Percentiles rank a stretch among this genome's conserved stretches.
These are phyloP conservation scores for Drosophila prostipennis DNA, from an alignment of 2,888 invertebrate species.

Conservation along the genomic window DNA sequence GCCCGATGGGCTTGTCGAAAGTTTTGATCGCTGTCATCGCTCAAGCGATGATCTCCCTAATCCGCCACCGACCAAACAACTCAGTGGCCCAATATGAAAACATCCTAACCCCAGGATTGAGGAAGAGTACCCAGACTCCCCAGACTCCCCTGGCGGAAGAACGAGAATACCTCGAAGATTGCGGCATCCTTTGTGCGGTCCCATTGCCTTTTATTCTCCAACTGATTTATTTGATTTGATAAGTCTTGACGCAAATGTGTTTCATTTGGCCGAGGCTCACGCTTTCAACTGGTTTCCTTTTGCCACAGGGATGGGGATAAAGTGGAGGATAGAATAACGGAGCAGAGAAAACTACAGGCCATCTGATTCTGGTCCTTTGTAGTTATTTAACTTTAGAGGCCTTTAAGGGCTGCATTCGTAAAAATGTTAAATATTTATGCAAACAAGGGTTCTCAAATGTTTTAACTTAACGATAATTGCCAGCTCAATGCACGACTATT, in stretches of 20 bases:
- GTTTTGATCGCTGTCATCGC: constrained; percentile 14
- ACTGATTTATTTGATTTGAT: constrained; percentile 73
- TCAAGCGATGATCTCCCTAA: constrained; percentile 15
- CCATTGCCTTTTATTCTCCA: constrained; percentile 15
- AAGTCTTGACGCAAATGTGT: constrained; percentile 70
- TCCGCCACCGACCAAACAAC: neutral
- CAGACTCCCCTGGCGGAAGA: too few relatives aligned
- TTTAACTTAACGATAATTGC: too few relatives aligned
- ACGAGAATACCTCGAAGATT: neutral
- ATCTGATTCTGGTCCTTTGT: too few relatives aligned
- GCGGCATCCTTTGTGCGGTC: neutral
- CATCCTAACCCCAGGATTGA: neutral
- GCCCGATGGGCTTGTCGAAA: constrained; percentile 8
- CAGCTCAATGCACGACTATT: too few relatives aligned
- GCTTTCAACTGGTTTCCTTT: too few relatives aligned
- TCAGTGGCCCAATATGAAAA: neutral
- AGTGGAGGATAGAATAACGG: too few relatives aligned
- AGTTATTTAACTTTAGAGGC: too few relatives aligned
- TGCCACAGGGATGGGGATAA: too few relatives aligned
- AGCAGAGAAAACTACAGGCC: too few relatives aligned
- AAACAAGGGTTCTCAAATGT: too few relatives aligned
- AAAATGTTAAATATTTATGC: too few relatives aligned
- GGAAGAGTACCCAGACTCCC: neutral
- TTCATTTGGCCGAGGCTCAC: constrained; percentile 54
- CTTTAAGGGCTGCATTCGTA: too few relatives aligned